These are phyloP conservation scores for Periophthalmus modestus DNA, from an alignment of 2,113 vertebrate species.

Conservation along the genomic window DNA sequence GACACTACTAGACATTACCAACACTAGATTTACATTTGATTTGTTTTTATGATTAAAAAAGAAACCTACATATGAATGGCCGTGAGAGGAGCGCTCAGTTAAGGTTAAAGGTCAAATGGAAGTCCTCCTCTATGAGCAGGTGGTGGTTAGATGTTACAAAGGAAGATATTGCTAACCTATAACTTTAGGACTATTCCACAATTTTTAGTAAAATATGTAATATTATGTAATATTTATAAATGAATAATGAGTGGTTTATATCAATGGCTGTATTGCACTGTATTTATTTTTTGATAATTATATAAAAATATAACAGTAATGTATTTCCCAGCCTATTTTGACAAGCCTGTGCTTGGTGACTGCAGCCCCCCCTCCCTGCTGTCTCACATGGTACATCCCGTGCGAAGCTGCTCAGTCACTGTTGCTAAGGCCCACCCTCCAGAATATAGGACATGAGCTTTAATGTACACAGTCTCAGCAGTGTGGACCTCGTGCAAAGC, in stretches of 20 bases:
- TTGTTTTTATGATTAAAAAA: background rate
- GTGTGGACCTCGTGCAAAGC: background rate
- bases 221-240: too few relatives aligned
- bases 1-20: too few relatives aligned
- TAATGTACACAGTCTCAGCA: constrained; percentile 41
- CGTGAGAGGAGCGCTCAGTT: background rate
- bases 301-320: background rate
- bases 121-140: background rate
- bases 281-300: background rate
- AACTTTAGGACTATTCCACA: too few relatives aligned
- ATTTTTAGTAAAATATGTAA: too few relatives aligned
- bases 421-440: constrained; percentile 68
- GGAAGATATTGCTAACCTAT: background rate
- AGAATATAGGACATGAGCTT: constrained; percentile 60
- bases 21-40: background rate
- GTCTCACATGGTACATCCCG: constrained; percentile 58
- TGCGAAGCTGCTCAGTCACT: constrained; percentile 73
- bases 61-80: background rate
- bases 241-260: too few relatives aligned
- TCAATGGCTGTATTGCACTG: background rate
- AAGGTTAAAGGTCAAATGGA: background rate
- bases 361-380: constrained; percentile 27
- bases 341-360: background rate
- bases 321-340: background rate
- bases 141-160: background rate